These are phyloP conservation scores for Melanchra persicariae DNA, from an alignment of 2,888 invertebrate species.

Conservation along the genomic window DNA sequence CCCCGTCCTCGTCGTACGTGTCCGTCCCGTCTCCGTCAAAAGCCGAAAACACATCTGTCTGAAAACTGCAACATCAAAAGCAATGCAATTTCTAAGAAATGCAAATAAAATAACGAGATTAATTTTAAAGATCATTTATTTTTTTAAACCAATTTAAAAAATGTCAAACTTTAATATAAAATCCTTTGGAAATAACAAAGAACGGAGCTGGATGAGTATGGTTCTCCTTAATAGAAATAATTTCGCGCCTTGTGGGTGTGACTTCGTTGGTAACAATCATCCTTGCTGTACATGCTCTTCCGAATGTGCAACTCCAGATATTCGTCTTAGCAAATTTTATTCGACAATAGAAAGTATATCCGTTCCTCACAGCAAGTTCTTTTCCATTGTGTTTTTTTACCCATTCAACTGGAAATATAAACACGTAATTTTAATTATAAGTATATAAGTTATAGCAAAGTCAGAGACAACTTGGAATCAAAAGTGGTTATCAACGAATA, in stretches of 20 bases:
- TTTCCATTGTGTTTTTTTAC: slow-evolving; percentile 62
- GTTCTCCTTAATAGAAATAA: slow-evolving; percentile 74
- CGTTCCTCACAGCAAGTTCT: slow-evolving; percentile 64
- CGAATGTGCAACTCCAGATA: slow-evolving; percentile 70
- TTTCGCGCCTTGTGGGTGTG: slow-evolving; percentile 1
- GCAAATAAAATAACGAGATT: too few relatives aligned
- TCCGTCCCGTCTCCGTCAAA: too few relatives aligned
- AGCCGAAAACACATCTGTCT: too few relatives aligned
- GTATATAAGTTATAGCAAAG: too few relatives aligned
- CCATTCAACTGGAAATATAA: slow-evolving; percentile 53
- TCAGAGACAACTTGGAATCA: too few relatives aligned
- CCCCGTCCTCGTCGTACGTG: too few relatives aligned
- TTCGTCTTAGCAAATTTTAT: slow-evolving; percentile 46
- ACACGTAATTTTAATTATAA: too few relatives aligned
- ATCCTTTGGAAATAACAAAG: slow-evolving; percentile 61
- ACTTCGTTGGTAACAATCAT: slow-evolving; percentile 43
- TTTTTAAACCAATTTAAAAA: too few relatives aligned
- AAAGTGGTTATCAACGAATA: too few relatives aligned
- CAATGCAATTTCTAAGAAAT: too few relatives aligned
- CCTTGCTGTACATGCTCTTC: slow-evolving; percentile 65
- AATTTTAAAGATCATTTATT: too few relatives aligned
- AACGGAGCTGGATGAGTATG: slow-evolving; percentile 81
- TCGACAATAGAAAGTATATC: slow-evolving; percentile 68
- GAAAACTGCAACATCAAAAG: too few relatives aligned
- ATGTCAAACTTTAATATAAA: slow-evolving; percentile 50